These are phyloP conservation scores for Homalodisca vitripennis DNA, from an alignment of 1,140 invertebrate species.

Conservation along the genomic window DNA sequence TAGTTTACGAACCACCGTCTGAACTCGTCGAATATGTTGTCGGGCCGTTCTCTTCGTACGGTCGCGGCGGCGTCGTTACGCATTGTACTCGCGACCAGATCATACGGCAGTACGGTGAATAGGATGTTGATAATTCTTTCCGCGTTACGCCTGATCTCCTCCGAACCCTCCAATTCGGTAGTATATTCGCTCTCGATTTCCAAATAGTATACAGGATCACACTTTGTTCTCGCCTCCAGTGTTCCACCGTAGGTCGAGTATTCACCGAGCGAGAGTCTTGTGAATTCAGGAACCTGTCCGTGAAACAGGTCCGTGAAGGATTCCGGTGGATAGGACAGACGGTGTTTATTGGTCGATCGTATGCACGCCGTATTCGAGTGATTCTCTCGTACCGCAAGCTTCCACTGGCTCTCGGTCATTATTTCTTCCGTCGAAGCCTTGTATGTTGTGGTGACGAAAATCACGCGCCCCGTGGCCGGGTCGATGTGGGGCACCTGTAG, in stretches of 20 bases:
- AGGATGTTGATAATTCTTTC: not conserved
- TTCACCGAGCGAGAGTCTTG: not conserved
- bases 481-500: not conserved
- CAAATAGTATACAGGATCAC: not conserved
- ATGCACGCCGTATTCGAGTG: not conserved
- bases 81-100: not conserved
- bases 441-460: not conserved
- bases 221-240: not conserved
- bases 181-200: not conserved
- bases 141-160: not conserved
- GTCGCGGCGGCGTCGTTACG: too few relatives aligned
- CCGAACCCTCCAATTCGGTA: not conserved
- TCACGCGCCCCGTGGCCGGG: not conserved
- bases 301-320: not conserved
- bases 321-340: not conserved
- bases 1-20: not conserved
- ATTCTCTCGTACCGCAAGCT: not conserved
- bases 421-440: not conserved
- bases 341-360: not conserved
- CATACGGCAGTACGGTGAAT: not conserved
- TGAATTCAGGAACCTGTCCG: too few relatives aligned
- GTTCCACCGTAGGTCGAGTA: not conserved
- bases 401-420: not conserved
- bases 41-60: not conserved
- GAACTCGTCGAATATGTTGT: not conserved